These are phyloP conservation scores for Eupithecia subumbrata DNA, from an alignment of 2,888 invertebrate species.

Conservation along the genomic window DNA sequence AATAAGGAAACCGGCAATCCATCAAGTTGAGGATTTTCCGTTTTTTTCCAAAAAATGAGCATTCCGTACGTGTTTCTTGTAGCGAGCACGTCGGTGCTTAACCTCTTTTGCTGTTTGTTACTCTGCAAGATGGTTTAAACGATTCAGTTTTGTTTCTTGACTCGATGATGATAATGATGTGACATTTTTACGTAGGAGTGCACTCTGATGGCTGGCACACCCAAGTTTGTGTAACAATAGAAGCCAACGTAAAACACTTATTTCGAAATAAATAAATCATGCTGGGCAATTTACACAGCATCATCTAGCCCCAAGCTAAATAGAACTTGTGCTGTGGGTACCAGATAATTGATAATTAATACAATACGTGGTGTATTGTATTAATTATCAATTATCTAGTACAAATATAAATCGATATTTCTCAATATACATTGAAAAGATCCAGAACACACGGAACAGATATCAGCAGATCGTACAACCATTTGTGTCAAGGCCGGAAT, in stretches of 20 bases:
- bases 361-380: too few relatives aligned
- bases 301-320: too few relatives aligned
- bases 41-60: constrained; percentile 52
- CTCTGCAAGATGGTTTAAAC: not conserved
- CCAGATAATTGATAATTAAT: too few relatives aligned
- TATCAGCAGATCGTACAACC: too few relatives aligned
- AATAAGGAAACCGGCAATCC: constrained; percentile 62
- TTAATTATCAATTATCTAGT: too few relatives aligned
- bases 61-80: constrained; percentile 55
- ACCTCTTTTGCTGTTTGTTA: constrained; percentile 34
- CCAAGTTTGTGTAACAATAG: not conserved
- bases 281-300: too few relatives aligned
- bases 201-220: not conserved
- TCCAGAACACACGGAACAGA: too few relatives aligned
- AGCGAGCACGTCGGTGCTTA: constrained; percentile 39
- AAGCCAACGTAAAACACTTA: not conserved
- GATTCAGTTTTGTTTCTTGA: not conserved
- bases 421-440: too few relatives aligned
- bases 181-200: not conserved
- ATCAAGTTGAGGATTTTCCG: constrained; percentile 58
- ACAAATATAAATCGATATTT: too few relatives aligned
- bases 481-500: too few relatives aligned
- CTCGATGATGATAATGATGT: constrained; percentile 1
- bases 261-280: not conserved
- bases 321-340: too few relatives aligned